Percentiles rank a stretch among this genome's conserved stretches.
phyloP scores from a whole-genome alignment of 2,888 invertebrate genomes.

The Ptychoptera albimana region DNA sequence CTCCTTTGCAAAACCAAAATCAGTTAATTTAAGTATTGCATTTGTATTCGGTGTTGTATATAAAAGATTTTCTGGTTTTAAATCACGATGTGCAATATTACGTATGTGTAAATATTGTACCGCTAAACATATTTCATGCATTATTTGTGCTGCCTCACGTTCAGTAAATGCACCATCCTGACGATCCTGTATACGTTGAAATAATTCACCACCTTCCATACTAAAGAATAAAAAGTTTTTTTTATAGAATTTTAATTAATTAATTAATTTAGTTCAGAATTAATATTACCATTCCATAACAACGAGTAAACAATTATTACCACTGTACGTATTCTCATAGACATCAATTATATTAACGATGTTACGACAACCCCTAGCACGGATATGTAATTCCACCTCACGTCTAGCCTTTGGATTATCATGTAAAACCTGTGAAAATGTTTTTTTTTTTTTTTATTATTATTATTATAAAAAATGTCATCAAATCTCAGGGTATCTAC shows the following conservation, averaged over 20 bases:
- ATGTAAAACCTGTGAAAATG: conserved; percentile 51
- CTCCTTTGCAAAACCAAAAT: conserved; percentile 99
- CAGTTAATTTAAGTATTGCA: conserved; percentile 88
- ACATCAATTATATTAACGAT: conserved; percentile 86
- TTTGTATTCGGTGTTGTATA: conserved; percentile 60
- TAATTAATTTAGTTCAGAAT: neutral
- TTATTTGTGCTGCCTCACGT: conserved; percentile 86
- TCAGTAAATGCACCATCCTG: conserved; percentile 94
- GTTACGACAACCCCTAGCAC: conserved; percentile 77
- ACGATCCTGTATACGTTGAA: conserved; percentile 90
- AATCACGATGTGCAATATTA: conserved; percentile 92
- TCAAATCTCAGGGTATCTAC: conserved; percentile 7
- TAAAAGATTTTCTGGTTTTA: conserved; percentile 94
- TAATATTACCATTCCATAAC: conserved; percentile 89
- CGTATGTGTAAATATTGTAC: conserved; percentile 85
- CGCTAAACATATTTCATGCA: conserved; percentile 91
- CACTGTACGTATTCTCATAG: conserved; percentile 91
- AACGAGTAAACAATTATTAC: conserved; percentile 80
- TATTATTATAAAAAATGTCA: conserved; percentile 3
- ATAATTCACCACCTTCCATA: conserved; percentile 97
- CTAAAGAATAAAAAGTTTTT: too few species aligned
- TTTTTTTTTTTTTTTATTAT: neutral
- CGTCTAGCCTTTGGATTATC: conserved; percentile 85
- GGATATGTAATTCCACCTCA: conserved; percentile 93
- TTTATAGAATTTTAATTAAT: neutral